A percentile compares a stretch with the other conserved stretches of the same genome.
These are phyloP conservation scores for Drosophila borborema DNA, from an alignment of 2,888 invertebrate species.

Conservation along the genomic window DNA sequence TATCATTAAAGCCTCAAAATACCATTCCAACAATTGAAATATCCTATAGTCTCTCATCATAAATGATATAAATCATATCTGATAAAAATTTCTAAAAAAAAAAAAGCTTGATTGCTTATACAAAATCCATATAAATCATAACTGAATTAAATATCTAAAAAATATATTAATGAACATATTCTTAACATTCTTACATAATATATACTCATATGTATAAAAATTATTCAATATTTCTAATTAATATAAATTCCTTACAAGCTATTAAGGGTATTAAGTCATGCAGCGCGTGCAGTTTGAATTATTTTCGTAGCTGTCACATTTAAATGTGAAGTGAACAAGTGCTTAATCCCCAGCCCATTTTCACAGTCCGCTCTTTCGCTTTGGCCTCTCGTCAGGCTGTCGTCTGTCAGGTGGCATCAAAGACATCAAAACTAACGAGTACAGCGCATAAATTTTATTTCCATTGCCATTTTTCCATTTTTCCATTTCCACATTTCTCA, in stretches of 20 bases:
- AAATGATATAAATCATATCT: neutral
- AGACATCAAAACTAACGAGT: slow-evolving; percentile 77
- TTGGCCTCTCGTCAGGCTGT: neutral
- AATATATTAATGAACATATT: neutral
- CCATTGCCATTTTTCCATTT: slow-evolving; percentile 29
- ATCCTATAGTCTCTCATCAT: neutral
- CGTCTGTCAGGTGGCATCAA: slow-evolving; percentile 68
- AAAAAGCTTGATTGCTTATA: neutral
- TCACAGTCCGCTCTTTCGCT: neutral
- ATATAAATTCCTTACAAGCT: slow-evolving; percentile 1
- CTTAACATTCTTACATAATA: neutral
- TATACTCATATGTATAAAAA: neutral
- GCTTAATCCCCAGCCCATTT: slow-evolving; percentile 23
- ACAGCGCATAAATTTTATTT: slow-evolving; percentile 69
- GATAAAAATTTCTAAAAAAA: neutral
- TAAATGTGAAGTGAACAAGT: slow-evolving; percentile 39
- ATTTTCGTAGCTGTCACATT: slow-evolving; percentile 32
- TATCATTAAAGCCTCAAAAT: neutral
- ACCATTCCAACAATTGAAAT: neutral
- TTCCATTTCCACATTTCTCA: slow-evolving; percentile 23
- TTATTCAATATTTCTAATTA: neutral
- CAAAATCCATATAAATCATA: neutral
- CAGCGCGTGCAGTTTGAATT: neutral
- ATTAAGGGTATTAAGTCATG: slow-evolving; percentile 12
- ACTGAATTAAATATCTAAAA: neutral